Evolutionary conservation across 2,797 vertebrate genomes (phyloP).

Genomic region (Pseudochirops corinnae): DNA sequence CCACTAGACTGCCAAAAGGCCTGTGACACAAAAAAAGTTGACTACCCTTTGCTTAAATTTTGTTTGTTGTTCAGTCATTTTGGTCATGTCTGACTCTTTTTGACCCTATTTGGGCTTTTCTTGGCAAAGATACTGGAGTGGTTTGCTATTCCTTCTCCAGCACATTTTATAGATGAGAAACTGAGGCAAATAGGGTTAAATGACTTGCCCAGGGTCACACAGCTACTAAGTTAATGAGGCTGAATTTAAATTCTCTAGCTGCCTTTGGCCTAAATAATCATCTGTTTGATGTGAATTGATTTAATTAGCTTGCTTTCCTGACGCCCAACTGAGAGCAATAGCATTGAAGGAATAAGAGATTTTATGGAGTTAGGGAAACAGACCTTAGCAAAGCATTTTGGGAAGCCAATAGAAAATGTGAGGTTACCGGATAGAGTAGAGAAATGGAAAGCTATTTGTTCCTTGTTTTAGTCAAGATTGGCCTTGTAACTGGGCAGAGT

Average conservation of each 20-base stretch:
- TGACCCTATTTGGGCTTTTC: too few relatives aligned
- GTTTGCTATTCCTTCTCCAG: too few relatives aligned
- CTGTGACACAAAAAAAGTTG: not conserved
- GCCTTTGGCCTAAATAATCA: not conserved
- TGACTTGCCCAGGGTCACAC: too few relatives aligned
- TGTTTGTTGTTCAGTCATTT: too few relatives aligned
- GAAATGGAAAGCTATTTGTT: not conserved
- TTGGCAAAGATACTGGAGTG: too few relatives aligned
- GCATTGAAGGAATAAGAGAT: not conserved
- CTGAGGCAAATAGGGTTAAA: too few relatives aligned
- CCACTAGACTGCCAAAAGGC: too few relatives aligned
- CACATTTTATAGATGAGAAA: too few relatives aligned
- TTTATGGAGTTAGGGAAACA: not conserved
- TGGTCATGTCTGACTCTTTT: too few relatives aligned
- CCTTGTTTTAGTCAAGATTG: not conserved
- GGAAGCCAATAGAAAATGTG: not conserved
- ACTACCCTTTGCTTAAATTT: too few relatives aligned
- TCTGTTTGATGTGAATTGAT: not conserved
- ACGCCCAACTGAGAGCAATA: not conserved
- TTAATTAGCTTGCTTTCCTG: not conserved
- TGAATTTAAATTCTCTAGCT: too few relatives aligned
- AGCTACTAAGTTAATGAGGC: too few relatives aligned
- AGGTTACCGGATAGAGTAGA: not conserved
- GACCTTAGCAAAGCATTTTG: conserved; percentile 15
- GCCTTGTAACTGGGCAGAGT: not conserved